phyloP scores from a whole-genome alignment of 2,113 vertebrate species.

The Lasiurus cinereus region DNA sequence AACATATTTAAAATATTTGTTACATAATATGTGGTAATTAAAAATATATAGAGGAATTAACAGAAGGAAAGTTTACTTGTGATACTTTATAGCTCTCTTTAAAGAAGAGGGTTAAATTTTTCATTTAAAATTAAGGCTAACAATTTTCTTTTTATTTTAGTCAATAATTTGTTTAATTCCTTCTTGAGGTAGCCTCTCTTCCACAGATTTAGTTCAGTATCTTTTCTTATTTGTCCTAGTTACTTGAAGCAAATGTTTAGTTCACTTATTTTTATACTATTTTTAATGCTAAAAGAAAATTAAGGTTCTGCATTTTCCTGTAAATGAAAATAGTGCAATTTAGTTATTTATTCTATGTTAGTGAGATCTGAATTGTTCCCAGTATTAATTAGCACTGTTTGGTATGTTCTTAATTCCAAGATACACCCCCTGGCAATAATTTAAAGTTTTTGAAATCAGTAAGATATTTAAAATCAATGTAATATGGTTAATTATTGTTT shows the following conservation, averaged over 20 bases:
- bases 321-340: neutral
- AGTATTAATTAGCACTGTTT: neutral
- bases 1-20: neutral
- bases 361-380: neutral
- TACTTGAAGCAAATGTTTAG: neutral
- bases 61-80: neutral
- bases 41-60: neutral
- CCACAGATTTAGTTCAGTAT: neutral
- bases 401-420: neutral
- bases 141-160: neutral
- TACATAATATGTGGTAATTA: neutral
- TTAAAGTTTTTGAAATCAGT: constrained; percentile 45
- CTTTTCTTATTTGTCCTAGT: neutral
- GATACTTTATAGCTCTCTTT: neutral
- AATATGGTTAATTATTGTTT: neutral
- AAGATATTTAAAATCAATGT: neutral
- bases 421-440: neutral
- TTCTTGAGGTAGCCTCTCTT: neutral
- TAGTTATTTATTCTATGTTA: neutral
- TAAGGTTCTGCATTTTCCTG: neutral
- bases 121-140: neutral
- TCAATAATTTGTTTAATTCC: neutral
- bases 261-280: neutral
- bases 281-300: neutral
- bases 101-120: neutral